Evolutionary conservation across 2,113 vertebrate genomes (phyloP).

Genomic region (Saccopteryx bilineata): DNA sequence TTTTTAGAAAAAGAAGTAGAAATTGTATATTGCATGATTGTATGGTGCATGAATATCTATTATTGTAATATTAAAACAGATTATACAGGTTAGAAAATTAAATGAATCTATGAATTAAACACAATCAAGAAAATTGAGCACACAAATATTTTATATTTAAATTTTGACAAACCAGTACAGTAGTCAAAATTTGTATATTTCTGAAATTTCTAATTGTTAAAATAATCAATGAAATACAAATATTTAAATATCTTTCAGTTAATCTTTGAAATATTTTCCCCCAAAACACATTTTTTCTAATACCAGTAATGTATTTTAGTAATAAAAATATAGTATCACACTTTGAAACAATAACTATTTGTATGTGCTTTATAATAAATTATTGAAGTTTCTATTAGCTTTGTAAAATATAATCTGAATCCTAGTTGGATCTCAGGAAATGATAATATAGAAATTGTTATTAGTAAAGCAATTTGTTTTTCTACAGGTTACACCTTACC

Average conservation of each 20-base stretch:
- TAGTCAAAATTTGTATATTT: not conserved
- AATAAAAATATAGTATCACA: not conserved
- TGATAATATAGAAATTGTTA: not conserved
- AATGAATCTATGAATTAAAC: constrained; percentile 8
- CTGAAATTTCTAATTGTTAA: not conserved
- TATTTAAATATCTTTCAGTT: not conserved
- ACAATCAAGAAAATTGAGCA: not conserved
- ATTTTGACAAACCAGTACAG: not conserved
- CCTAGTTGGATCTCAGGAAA: not conserved
- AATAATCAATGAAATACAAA: not conserved
- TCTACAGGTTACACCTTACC: not conserved
- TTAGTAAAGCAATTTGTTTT: not conserved
- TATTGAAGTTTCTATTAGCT: not conserved
- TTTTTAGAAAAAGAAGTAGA: constrained; percentile 5
- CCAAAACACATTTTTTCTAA: not conserved
- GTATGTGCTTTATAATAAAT: not conserved
- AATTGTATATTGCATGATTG: not conserved
- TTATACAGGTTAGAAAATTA: not conserved
- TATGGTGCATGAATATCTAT: not conserved
- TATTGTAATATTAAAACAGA: not conserved
- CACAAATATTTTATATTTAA: not conserved
- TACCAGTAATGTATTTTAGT: not conserved
- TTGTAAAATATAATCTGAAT: not conserved
- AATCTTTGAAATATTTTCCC: not conserved
- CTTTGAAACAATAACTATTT: not conserved